These are phyloP conservation scores for Cossypha polioptera DNA, from an alignment of 2,797 vertebrate species.

Conservation along the genomic window DNA sequence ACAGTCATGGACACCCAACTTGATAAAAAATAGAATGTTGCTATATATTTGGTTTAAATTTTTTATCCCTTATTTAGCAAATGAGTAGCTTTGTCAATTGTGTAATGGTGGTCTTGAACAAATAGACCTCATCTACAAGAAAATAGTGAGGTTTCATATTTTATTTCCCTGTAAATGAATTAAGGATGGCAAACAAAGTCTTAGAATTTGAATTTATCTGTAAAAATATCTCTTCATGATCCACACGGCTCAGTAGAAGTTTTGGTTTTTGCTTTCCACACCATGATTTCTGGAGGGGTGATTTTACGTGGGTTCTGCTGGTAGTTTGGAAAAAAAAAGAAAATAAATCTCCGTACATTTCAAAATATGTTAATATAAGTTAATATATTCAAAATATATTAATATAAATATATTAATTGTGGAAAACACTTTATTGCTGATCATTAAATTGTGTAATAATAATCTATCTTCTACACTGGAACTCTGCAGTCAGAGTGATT, in stretches of 20 bases:
- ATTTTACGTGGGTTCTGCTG: neutral
- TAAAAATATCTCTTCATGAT: neutral
- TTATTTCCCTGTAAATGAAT: neutral
- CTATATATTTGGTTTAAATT: neutral
- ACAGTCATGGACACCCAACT: neutral
- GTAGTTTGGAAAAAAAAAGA: neutral
- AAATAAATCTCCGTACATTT: neutral
- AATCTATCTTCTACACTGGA: neutral
- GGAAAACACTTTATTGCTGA: neutral
- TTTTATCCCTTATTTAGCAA: neutral
- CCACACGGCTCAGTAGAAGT: neutral
- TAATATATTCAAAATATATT: neutral
- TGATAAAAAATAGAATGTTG: slow-evolving; percentile 1
- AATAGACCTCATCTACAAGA: neutral
- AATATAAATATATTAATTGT: neutral
- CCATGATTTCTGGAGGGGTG: neutral
- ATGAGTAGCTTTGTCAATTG: neutral
- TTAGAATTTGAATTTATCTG: neutral
- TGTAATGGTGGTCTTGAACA: neutral
- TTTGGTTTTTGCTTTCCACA: neutral
- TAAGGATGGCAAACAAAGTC: neutral
- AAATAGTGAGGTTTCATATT: neutral
- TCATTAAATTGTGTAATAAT: neutral
- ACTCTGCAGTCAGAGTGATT: neutral
- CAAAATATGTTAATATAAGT: neutral